These are phyloP conservation scores for Xestia ashworthii DNA, from an alignment of 2,888 invertebrate species.

Conservation along the genomic window DNA sequence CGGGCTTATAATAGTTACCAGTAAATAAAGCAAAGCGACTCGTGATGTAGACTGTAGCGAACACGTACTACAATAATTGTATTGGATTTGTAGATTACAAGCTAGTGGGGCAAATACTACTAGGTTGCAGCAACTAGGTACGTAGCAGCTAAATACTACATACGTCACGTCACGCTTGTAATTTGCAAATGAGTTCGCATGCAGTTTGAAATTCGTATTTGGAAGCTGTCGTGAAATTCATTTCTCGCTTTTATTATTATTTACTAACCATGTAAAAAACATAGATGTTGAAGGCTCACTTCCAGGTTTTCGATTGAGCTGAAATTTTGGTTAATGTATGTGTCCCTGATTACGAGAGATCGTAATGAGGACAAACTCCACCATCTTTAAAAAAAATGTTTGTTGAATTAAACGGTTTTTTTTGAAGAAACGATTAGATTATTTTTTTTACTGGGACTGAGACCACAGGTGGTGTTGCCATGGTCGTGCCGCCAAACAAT, in stretches of 20 bases:
- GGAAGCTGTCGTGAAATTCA: not conserved
- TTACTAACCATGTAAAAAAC: no score
- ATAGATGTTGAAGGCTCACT: no score
- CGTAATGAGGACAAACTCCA: no score
- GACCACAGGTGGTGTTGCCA: not conserved
- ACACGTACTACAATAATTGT: slow-evolving; percentile 52
- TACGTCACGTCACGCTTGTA: slow-evolving; percentile 20
- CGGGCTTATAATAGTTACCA: not conserved
- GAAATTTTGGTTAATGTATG: not conserved
- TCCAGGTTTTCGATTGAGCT: not conserved
- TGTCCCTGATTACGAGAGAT: no score
- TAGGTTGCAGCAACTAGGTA: not conserved
- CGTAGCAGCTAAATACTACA: slow-evolving; percentile 14
- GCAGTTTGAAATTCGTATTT: slow-evolving; percentile 24
- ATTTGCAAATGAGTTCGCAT: slow-evolving; percentile 46
- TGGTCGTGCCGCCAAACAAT: not conserved
- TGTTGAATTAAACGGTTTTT: no score
- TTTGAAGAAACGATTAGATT: no score
- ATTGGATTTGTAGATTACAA: slow-evolving; percentile 54
- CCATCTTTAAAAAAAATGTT: no score
- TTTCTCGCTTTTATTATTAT: slow-evolving; percentile 1
- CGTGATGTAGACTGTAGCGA: slow-evolving; percentile 16
- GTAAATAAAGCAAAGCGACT: slow-evolving; percentile 27
- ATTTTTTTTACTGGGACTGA: not conserved
- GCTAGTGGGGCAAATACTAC: slow-evolving; percentile 22